A percentile compares a stretch with the other conserved stretches of the same genome.
Conservation (phyloP, 2,113 vertebrate species). For the Pelmatolapia mariae region DNA sequence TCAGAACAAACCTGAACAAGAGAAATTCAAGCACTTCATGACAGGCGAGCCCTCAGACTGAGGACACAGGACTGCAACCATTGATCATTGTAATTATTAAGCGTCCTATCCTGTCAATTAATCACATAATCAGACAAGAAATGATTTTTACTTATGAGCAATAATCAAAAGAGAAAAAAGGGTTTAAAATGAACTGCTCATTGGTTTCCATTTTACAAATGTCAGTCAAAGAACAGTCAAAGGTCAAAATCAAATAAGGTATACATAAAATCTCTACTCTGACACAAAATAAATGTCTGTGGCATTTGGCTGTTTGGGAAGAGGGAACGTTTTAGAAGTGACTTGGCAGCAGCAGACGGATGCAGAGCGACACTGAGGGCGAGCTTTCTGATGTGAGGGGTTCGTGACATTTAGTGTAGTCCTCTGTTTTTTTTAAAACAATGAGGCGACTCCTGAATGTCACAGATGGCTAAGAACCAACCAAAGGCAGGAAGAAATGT, state of each 20-base stretch:
- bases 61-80: neutral
- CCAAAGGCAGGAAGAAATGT: neutral
- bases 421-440: neutral
- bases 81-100: neutral
- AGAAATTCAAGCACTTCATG: neutral
- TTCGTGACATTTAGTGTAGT: neutral
- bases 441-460: neutral
- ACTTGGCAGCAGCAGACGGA: neutral
- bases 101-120: neutral
- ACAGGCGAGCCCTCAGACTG: neutral
- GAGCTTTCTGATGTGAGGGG: neutral
- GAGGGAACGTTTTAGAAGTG: neutral
- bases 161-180: neutral
- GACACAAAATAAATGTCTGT: neutral
- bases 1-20: neutral
- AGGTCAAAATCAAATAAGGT: neutral
- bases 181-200: neutral
- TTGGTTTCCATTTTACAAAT: neutral
- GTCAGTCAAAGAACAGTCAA: neutral
- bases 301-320: neutral
- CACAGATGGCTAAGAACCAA: neutral
- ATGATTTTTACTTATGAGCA: neutral
- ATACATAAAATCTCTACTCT: neutral
- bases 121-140: neutral
- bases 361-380: neutral